A percentile compares a stretch with the other conserved stretches of the same genome.
These are phyloP conservation scores for Serinus canaria DNA, from an alignment of 2,113 vertebrate species.

Conservation along the genomic window DNA sequence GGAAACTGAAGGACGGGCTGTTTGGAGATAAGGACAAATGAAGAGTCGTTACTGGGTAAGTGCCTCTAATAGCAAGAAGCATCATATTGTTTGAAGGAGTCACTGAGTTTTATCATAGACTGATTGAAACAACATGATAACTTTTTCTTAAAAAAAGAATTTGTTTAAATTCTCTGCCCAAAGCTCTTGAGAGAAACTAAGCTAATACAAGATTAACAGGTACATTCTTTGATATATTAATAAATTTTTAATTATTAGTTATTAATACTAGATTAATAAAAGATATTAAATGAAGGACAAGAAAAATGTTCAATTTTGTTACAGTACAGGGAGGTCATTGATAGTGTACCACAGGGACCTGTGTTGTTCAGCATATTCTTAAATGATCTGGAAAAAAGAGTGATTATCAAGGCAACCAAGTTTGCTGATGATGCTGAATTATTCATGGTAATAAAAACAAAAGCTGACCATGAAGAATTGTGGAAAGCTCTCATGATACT, in stretches of 20 bases:
- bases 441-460: slow-evolving; percentile 63
- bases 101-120: not conserved
- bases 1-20: not conserved
- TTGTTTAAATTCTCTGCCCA: not conserved
- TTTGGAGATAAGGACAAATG: not conserved
- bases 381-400: slow-evolving; percentile 56
- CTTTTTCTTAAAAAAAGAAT: not conserved
- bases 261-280: not conserved
- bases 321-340: not conserved
- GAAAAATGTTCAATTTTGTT: not conserved
- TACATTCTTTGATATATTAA: not conserved
- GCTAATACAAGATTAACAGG: not conserved
- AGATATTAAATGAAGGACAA: not conserved
- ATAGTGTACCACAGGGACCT: not conserved
- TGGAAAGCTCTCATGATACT: slow-evolving; percentile 41
- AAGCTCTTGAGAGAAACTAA: not conserved
- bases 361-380: slow-evolving; percentile 47
- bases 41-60: not conserved
- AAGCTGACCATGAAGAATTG: slow-evolving; percentile 42
- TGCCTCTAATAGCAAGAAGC: not conserved
- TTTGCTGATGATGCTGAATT: slow-evolving; percentile 64
- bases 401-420: slow-evolving; percentile 16
- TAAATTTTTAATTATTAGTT: not conserved
- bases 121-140: not conserved
- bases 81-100: not conserved